Conservation (phyloP, 2,113 vertebrate species). For the Sapayoa aenigma region DNA sequence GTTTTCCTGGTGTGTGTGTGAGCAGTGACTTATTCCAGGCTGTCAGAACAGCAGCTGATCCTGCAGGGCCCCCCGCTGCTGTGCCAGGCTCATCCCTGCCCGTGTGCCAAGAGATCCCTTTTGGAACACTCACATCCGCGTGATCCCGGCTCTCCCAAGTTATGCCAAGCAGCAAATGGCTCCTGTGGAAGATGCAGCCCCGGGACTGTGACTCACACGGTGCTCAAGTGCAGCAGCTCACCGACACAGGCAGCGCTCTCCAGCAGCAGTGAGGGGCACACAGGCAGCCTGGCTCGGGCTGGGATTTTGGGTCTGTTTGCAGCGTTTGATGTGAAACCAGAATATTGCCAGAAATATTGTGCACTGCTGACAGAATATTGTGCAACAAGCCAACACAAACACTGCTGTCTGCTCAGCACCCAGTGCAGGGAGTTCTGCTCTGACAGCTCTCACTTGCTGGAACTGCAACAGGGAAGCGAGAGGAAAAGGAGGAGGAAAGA, state of each 20-base stretch:
- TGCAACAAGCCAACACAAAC: neutral
- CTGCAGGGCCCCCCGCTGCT: neutral
- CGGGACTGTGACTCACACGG: neutral
- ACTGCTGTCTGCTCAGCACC: neutral
- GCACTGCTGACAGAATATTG: neutral
- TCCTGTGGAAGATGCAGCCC: neutral
- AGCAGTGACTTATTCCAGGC: neutral
- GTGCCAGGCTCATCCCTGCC: neutral
- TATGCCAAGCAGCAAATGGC: neutral
- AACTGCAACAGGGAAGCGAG: neutral
- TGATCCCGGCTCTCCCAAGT: neutral
- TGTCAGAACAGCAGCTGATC: neutral
- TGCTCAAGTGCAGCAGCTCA: neutral
- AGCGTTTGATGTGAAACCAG: neutral
- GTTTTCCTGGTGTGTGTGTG: neutral
- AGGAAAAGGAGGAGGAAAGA: neutral
- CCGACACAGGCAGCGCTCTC: neutral
- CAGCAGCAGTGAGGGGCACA: neutral
- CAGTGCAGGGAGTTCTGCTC: neutral
- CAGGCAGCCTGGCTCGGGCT: rapidly evolving
- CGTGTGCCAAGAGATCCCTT: rapidly evolving
- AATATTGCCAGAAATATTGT: neutral
- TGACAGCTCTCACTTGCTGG: neutral
- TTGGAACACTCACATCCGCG: neutral
- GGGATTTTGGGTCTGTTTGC: neutral